phyloP scores from a whole-genome alignment of 2,113 vertebrate species.

The Scomber japonicus region DNA sequence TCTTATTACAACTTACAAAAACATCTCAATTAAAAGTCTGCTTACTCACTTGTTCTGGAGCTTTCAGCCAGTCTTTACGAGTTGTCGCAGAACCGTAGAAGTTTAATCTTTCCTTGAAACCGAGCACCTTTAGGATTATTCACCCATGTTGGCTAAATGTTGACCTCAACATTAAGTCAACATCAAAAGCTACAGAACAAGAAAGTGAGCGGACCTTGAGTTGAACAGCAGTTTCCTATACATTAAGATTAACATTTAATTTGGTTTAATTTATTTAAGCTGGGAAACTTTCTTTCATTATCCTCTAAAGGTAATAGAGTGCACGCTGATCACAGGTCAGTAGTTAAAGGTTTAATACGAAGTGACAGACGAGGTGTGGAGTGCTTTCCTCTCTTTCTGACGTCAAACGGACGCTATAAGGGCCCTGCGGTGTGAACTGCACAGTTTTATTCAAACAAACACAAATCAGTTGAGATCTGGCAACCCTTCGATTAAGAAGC shows the following conservation, averaged over 20 bases:
- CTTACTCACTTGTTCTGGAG: no score
- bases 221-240: background rate
- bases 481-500: slow-evolving; percentile 27
- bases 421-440: background rate
- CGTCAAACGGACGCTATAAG: slow-evolving; percentile 27
- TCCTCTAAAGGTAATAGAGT: background rate
- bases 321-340: slow-evolving; percentile 34
- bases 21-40: no score
- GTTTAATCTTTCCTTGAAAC: no score
- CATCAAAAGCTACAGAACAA: background rate
- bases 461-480: slow-evolving; percentile 59
- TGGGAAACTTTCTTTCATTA: background rate
- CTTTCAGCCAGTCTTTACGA: no score
- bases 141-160: no score
- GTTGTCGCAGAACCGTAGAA: no score
- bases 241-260: background rate
- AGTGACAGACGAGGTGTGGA: slow-evolving; percentile 21
- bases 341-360: background rate
- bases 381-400: slow-evolving; percentile 16
- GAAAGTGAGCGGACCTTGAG: background rate
- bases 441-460: slow-evolving; percentile 64
- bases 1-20: no score
- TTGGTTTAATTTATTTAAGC: background rate
- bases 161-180: background rate
- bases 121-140: no score